These are phyloP conservation scores for Dipodomys spectabilis DNA, from an alignment of 2,113 vertebrate genomes.

Conservation along the genomic window DNA sequence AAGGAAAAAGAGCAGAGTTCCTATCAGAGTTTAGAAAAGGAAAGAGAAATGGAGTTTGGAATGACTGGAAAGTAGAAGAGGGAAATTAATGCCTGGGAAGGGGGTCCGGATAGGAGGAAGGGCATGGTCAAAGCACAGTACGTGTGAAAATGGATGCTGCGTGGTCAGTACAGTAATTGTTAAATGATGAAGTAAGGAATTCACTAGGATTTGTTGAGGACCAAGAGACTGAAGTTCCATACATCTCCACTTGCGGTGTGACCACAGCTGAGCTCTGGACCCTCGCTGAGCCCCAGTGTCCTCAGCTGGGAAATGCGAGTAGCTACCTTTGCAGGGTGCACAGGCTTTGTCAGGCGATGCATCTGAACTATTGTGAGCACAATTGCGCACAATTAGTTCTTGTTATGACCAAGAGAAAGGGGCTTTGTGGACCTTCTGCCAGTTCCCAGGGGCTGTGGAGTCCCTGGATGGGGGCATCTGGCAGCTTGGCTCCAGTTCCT, in stretches of 20 bases:
- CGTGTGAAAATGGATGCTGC: too few relatives aligned
- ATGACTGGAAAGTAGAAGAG: not conserved
- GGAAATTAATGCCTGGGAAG: not conserved
- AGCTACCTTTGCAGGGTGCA: not conserved
- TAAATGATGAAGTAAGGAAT: not conserved
- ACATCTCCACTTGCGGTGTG: not conserved
- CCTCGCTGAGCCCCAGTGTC: not conserved
- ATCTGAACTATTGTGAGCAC: not conserved
- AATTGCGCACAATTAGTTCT: not conserved
- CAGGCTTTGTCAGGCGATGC: not conserved
- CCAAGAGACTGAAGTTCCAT: not conserved
- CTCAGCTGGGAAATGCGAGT: not conserved
- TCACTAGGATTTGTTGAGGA: not conserved
- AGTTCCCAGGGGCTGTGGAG: not conserved
- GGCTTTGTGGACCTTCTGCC: constrained; percentile 33
- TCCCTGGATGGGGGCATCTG: not conserved
- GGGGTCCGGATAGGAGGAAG: not conserved
- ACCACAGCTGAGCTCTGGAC: not conserved
- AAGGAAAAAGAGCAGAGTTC: not conserved
- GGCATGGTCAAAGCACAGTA: not conserved
- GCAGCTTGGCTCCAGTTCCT: constrained; percentile 22
- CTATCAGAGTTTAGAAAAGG: not conserved
- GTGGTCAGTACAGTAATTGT: not conserved
- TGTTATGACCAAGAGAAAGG: constrained; percentile 50
- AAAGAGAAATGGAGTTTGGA: not conserved